Evolutionary conservation across 2,888 invertebrate species (phyloP).

Genomic region (Athalia cordata): DNA sequence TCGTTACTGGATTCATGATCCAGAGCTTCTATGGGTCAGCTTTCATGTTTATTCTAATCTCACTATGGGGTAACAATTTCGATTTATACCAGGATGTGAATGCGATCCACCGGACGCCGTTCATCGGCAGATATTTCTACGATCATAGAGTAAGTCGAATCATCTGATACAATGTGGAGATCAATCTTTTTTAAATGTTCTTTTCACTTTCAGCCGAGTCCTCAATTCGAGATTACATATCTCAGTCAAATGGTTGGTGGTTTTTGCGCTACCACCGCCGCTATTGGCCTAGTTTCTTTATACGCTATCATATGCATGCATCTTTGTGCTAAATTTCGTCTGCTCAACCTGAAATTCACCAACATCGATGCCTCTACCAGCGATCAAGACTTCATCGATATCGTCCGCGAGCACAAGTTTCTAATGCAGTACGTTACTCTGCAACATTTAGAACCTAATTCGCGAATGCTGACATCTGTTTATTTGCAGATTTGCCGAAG

Average conservation of each 20-base stretch:
- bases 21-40: too few relatives aligned
- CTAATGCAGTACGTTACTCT: neutral
- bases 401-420: neutral
- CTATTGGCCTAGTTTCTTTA: neutral
- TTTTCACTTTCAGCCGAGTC: neutral
- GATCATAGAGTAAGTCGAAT: constrained; percentile 6
- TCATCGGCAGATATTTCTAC: neutral
- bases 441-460: neutral
- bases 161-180: neutral
- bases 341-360: neutral
- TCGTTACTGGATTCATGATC: neutral
- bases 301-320: constrained; percentile 10
- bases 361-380: constrained; percentile 1
- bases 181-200: too few relatives aligned
- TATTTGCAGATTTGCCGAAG: neutral
- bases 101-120: neutral
- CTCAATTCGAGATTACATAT: constrained; percentile 2
- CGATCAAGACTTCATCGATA: neutral
- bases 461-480: neutral
- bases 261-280: neutral
- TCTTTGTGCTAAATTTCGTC: constrained; percentile 1
- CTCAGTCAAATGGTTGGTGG: neutral
- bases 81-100: neutral
- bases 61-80: neutral
- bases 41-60: neutral